These are phyloP conservation scores for Neoseiulus cucumeris DNA, from an alignment of 1,140 invertebrate genomes.

Conservation along the genomic window DNA sequence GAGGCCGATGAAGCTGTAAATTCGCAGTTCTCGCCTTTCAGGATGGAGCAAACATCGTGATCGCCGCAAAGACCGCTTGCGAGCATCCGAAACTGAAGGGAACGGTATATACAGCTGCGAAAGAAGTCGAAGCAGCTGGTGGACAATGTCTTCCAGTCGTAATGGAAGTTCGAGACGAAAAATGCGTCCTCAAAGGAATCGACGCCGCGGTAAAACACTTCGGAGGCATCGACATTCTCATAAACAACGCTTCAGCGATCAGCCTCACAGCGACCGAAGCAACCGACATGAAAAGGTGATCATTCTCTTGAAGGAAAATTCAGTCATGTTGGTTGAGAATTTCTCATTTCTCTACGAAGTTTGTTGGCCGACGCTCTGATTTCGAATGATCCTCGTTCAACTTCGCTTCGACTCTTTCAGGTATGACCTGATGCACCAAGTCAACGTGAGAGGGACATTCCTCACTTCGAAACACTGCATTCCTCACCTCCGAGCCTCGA, in stretches of 20 bases:
- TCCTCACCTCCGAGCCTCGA: conserved; percentile 63
- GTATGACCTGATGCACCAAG: conserved; percentile 79
- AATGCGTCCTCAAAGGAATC: conserved; percentile 58
- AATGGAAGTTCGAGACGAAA: conserved; percentile 78
- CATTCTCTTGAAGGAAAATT: too few relatives aligned
- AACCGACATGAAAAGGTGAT: conserved; percentile 69
- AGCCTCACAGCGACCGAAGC: conserved; percentile 59
- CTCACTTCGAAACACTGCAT: conserved; percentile 80
- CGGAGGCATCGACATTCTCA: conserved; percentile 81
- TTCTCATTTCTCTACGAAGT: too few relatives aligned
- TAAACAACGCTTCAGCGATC: conserved; percentile 96
- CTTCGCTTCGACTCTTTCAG: neutral
- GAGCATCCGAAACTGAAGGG: conserved; percentile 93
- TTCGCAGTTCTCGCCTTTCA: neutral
- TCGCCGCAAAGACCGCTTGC: conserved; percentile 87
- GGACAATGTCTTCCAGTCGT: conserved; percentile 76
- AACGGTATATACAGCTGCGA: conserved; percentile 85
- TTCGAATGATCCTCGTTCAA: too few relatives aligned
- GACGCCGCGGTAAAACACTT: conserved; percentile 69
- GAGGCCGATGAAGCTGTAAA: too few relatives aligned
- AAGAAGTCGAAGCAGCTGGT: conserved; percentile 82
- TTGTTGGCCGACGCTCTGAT: too few relatives aligned
- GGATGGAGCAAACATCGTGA: conserved; percentile 85
- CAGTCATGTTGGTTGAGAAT: too few relatives aligned
- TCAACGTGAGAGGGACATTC: conserved; percentile 79